Evolutionary conservation across 2,797 vertebrate species (phyloP), one percentile per base, ranked within the genome.

Genomic region (Sebastes miniatus): DNA sequence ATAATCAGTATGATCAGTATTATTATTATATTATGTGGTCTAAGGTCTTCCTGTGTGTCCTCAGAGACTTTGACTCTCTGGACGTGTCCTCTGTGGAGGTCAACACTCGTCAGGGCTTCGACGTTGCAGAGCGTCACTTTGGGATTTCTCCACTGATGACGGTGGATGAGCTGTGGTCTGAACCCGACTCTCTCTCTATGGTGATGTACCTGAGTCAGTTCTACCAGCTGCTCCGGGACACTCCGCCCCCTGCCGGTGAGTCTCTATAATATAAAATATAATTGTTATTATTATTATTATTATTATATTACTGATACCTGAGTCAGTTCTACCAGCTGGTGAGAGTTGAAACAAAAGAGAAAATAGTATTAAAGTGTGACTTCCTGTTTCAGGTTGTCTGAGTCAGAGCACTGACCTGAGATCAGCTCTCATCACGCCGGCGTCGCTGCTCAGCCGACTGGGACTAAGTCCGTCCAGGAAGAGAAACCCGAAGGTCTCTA

Each of bases 141-240:
- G 98, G 98, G 50, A 97, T 99, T 71, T 96, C 95, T 75, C 98
- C 98, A 62, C 95, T 98, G 89, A 96, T 99, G 97, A 98, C 98
- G 2, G 97, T 96, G 73, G 97, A 97, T 71, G 98, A 99, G 58
- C 97, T 99, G 98, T 95, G 93, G 0, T 95, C 93, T 0, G 97
- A 98, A 56, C 97, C 97, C 0, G 98, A 99, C 93, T 96, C 97
- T 61, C 94, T 99, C 36, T 97, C 97, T 0, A 99, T 99, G 98
- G 97, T 99, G 76, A 97, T 98, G 96, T 99, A 99, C 95, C 97
- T 99, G 89, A 99, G 97, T 3, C 98, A 99, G 94, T 97, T 99
- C 94, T 96, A 99, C 11, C 97, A 99, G 92, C 96, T 99, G 94
- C 96, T 99, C 73, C 97, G 93, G 87, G 97, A 98, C 86, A 93